A percentile compares a stretch with the other conserved stretches of the same genome.
phyloP scores from a whole-genome alignment of 2,797 vertebrate genomes.

The Syncerus caffer region DNA sequence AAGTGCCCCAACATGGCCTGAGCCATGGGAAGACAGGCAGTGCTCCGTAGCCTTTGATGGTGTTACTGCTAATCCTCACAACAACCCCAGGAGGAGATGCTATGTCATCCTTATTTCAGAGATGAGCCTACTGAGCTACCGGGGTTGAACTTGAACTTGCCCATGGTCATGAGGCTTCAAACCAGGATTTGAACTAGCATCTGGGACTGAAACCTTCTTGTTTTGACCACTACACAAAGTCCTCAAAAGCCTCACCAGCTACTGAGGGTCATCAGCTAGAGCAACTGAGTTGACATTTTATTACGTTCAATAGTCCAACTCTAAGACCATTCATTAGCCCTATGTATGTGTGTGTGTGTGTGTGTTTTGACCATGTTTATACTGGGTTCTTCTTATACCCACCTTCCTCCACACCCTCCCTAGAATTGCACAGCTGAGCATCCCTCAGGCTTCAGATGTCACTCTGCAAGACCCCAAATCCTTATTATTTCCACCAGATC shows the following conservation, averaged over 20 bases:
- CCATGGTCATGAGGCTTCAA: background rate
- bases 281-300: background rate
- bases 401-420: background rate
- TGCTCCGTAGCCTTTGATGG: background rate
- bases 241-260: background rate
- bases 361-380: background rate
- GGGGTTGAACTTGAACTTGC: background rate
- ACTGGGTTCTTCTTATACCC: background rate
- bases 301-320: background rate
- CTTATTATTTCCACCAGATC: background rate
- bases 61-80: background rate
- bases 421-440: too few species aligned
- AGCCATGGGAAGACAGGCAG: too few species aligned
- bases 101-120: background rate
- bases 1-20: fast-evolving
- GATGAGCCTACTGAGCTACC: background rate
- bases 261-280: background rate
- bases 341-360: background rate
- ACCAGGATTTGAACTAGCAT: background rate
- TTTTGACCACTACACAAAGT: background rate
- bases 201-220: background rate
- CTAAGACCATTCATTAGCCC: background rate
- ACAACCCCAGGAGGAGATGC: background rate
- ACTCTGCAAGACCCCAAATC: background rate
- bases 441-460: background rate